Evolutionary conservation across 1,140 invertebrate species (phyloP).

Genomic region (Drosophila neocordata): DNA sequence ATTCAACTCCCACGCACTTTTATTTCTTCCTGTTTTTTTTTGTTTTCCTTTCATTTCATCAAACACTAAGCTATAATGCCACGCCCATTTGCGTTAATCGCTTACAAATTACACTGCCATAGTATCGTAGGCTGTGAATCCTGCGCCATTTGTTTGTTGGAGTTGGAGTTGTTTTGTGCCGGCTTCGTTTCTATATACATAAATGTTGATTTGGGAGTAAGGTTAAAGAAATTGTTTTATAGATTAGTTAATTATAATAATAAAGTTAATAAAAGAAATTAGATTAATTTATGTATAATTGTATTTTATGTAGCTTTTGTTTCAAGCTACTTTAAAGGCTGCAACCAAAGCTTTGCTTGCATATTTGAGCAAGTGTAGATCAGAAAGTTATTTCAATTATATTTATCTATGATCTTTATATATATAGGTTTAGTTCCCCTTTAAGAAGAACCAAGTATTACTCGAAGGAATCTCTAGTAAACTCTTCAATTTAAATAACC

Average conservation of each 20-base stretch:
- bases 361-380: conserved; percentile 29
- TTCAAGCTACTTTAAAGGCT: conserved; percentile 38
- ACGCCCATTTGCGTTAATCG: conserved; percentile 45
- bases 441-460: too few relatives aligned
- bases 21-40: background rate
- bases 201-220: background rate
- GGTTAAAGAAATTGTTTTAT: background rate
- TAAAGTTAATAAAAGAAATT: background rate
- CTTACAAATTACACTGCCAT: conserved; percentile 97
- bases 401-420: too few relatives aligned
- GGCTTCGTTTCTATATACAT: conserved; percentile 91
- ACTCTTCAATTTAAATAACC: too few relatives aligned
- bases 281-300: conserved; percentile 9
- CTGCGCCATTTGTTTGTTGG: conserved; percentile 89
- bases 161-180: conserved; percentile 87
- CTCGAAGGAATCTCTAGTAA: too few relatives aligned
- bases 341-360: conserved; percentile 70
- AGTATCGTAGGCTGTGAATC: conserved; percentile 98
- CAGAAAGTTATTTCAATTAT: background rate
- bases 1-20: conserved; percentile 77
- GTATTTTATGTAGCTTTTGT: conserved; percentile 13
- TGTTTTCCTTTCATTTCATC: conserved; percentile 28
- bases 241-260: background rate
- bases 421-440: background rate
- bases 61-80: conserved; percentile 68